Conservation (phyloP, 2,888 invertebrate genomes). For the Mythimna ferrago region DNA sequence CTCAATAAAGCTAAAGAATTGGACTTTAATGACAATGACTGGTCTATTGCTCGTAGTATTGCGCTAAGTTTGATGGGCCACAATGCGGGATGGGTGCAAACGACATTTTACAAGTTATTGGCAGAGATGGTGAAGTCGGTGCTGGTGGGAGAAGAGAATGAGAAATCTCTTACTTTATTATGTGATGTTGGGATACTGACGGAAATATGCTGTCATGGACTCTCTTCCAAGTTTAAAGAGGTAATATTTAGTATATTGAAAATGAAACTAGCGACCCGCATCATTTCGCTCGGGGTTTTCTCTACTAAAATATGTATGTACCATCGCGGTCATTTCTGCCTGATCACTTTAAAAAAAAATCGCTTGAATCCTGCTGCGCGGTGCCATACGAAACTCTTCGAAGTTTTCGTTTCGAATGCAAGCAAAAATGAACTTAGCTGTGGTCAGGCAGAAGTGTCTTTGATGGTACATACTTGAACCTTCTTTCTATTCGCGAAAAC, state of each 20-base stretch:
- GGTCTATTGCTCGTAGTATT: slow-evolving; percentile 82
- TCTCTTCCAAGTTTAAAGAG: slow-evolving; percentile 81
- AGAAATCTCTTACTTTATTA: slow-evolving; percentile 89
- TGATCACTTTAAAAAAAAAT: too few relatives aligned
- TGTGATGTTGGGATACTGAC: slow-evolving; percentile 90
- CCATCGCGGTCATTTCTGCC: too few relatives aligned
- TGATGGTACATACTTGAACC: too few relatives aligned
- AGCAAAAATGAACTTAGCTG: too few relatives aligned
- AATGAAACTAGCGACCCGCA: too few relatives aligned
- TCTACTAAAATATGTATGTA: too few relatives aligned
- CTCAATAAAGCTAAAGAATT: slow-evolving; percentile 78
- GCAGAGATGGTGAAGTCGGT: slow-evolving; percentile 88
- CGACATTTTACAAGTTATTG: slow-evolving; percentile 89
- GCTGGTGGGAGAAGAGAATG: slow-evolving; percentile 89
- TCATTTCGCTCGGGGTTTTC: too few relatives aligned
- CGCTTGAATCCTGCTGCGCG: too few relatives aligned
- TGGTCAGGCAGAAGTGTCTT: too few relatives aligned
- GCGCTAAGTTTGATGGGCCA: slow-evolving; percentile 91
- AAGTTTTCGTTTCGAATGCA: too few relatives aligned
- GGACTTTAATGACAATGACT: slow-evolving; percentile 78
- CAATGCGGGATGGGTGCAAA: slow-evolving; percentile 87
- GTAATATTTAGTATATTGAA: slow-evolving; percentile 60
- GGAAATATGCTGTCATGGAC: slow-evolving; percentile 92
- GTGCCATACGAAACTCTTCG: too few relatives aligned
- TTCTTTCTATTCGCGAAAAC: too few relatives aligned